These are phyloP conservation scores for Orientallactaga sibirica DNA, from an alignment of 2,797 vertebrate genomes.

Conservation along the genomic window DNA sequence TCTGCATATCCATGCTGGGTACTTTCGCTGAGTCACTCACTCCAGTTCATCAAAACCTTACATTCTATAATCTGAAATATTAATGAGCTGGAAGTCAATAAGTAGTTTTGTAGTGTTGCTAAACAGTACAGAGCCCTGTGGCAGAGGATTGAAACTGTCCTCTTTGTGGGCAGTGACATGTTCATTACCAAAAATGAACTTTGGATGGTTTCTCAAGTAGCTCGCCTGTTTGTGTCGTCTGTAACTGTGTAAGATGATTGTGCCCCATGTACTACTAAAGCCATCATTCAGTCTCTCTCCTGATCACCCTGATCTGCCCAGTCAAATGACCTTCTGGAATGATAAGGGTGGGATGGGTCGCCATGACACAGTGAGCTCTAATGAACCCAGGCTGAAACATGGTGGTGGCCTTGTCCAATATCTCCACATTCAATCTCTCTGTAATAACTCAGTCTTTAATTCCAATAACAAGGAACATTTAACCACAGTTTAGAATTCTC, in stretches of 20 bases:
- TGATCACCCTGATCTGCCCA: background rate
- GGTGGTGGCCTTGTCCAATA: background rate
- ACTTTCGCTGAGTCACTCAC: background rate
- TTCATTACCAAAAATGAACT: background rate
- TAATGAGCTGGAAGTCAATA: constrained; percentile 10
- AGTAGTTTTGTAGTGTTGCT: background rate
- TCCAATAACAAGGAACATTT: constrained; percentile 12
- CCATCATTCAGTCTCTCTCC: background rate
- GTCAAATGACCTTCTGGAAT: background rate
- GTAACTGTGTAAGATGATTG: background rate
- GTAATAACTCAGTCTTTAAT: background rate
- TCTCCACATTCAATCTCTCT: background rate
- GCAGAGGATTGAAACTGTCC: background rate
- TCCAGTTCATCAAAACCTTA: background rate
- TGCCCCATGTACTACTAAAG: background rate
- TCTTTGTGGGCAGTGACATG: background rate
- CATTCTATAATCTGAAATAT: background rate
- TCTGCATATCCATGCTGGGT: accelerated
- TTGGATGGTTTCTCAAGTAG: background rate
- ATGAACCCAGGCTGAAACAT: background rate
- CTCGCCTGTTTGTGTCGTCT: background rate
- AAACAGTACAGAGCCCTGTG: background rate
- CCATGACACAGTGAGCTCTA: background rate
- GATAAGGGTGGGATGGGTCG: background rate
- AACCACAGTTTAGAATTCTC: background rate